These are phyloP conservation scores for Heliconius ethilla DNA, from an alignment of 2,888 invertebrate genomes.

Conservation along the genomic window DNA sequence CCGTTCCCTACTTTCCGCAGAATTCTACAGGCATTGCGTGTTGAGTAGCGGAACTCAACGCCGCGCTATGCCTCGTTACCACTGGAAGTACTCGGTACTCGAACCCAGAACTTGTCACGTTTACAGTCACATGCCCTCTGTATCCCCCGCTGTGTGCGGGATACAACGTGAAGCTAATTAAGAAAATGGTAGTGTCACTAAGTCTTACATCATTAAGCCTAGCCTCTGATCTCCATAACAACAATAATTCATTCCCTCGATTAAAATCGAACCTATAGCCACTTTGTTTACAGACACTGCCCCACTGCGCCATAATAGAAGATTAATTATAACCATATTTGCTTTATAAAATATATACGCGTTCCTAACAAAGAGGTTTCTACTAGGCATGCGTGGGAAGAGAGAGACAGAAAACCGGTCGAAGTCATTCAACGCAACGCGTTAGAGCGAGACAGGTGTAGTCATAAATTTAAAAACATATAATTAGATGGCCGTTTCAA, in stretches of 20 bases:
- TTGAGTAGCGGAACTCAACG: no score
- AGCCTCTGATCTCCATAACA: background rate
- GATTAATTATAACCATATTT: slow-evolving; percentile 21
- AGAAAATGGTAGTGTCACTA: no score
- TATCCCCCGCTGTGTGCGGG: no score
- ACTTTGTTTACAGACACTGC: background rate
- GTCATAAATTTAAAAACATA: slow-evolving; percentile 37
- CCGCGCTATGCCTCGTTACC: no score
- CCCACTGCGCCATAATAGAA: slow-evolving; percentile 3
- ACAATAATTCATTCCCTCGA: background rate
- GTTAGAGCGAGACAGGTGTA: slow-evolving; percentile 22
- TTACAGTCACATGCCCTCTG: no score
- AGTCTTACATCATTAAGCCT: no score
- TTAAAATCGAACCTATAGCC: background rate
- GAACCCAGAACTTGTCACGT: no score
- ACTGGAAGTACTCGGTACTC: no score
- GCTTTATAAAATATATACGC: slow-evolving; percentile 28
- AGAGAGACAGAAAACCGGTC: slow-evolving; percentile 29
- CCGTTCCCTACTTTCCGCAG: no score
- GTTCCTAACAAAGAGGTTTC: slow-evolving; percentile 22
- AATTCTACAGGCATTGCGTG: no score
- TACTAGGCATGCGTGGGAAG: slow-evolving; percentile 31
- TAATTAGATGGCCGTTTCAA: slow-evolving; percentile 33
- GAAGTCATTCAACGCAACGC: slow-evolving; percentile 2
- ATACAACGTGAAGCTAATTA: no score